phyloP scores from a whole-genome alignment of 2,113 vertebrate species.

The Heterotilapia buettikoferi region DNA sequence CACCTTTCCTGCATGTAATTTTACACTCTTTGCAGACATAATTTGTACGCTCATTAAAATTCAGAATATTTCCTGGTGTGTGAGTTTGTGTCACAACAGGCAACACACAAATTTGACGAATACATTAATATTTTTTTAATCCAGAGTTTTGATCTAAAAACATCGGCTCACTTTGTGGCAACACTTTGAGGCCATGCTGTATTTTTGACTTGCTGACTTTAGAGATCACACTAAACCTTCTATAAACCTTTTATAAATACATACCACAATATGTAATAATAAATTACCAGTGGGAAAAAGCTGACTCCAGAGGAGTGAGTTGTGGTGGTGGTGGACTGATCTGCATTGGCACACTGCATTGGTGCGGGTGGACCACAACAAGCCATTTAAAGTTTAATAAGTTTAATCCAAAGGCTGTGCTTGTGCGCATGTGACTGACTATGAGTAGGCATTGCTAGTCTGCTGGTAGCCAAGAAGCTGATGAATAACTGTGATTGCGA shows the following conservation, averaged over 20 bases:
- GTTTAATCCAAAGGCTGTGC: not conserved
- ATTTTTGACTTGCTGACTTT: not conserved
- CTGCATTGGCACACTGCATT: not conserved
- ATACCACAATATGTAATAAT: not conserved
- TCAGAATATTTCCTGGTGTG: not conserved
- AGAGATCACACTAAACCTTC: not conserved
- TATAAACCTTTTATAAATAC: not conserved
- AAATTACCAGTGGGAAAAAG: not conserved
- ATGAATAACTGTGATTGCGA: not conserved
- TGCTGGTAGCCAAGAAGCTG: not conserved
- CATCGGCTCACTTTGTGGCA: not conserved
- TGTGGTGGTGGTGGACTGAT: not conserved
- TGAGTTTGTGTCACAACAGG: not conserved
- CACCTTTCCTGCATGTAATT: not conserved
- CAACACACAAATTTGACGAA: not conserved
- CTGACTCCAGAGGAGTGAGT: not conserved
- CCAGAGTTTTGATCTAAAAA: not conserved
- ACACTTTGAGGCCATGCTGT: not conserved
- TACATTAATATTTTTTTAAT: not conserved
- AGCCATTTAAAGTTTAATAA: not conserved
- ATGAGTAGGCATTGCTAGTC: not conserved
- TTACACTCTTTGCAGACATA: not conserved
- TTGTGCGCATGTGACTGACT: not conserved
- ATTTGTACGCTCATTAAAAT: not conserved
- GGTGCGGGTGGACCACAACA: not conserved